phyloP scores from a whole-genome alignment of 2,797 vertebrate species.

The Eulemur coronatus region DNA sequence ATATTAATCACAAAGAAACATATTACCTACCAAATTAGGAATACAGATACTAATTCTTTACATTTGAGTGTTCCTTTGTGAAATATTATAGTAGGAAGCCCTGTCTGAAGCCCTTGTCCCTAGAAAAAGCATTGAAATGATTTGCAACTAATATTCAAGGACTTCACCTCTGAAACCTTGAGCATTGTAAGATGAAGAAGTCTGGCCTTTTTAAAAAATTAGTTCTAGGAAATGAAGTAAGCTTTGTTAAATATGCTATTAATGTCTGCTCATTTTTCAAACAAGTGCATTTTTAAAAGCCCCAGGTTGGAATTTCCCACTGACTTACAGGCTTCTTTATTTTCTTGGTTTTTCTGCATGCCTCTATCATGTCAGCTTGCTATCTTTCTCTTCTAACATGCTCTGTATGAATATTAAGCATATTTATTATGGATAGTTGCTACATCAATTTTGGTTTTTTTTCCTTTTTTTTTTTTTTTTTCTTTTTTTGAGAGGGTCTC shows the following conservation, averaged over 20 bases:
- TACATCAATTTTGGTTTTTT: background rate
- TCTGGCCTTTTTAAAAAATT: slow-evolving; percentile 17
- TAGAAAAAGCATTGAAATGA: background rate
- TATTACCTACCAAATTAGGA: background rate
- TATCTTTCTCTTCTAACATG: background rate
- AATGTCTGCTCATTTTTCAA: background rate
- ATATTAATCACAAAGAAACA: background rate
- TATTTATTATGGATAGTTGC: background rate
- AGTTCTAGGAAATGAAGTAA: slow-evolving; percentile 51
- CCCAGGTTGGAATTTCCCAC: background rate
- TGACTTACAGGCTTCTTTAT: background rate
- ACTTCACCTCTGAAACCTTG: background rate
- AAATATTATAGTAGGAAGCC: background rate
- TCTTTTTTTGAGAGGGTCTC: too few species aligned
- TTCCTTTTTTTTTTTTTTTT: rapidly evolving
- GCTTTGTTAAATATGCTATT: slow-evolving; percentile 42
- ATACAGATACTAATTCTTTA: background rate
- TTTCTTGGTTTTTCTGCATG: background rate
- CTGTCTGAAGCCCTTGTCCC: background rate
- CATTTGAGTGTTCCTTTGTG: background rate
- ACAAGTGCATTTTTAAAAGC: background rate
- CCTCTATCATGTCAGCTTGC: background rate
- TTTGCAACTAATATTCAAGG: background rate
- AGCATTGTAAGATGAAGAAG: background rate
- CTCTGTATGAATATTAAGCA: background rate